phyloP scores from a whole-genome alignment of 2,113 vertebrate species.

The Oxygymnocypris stewartii region DNA sequence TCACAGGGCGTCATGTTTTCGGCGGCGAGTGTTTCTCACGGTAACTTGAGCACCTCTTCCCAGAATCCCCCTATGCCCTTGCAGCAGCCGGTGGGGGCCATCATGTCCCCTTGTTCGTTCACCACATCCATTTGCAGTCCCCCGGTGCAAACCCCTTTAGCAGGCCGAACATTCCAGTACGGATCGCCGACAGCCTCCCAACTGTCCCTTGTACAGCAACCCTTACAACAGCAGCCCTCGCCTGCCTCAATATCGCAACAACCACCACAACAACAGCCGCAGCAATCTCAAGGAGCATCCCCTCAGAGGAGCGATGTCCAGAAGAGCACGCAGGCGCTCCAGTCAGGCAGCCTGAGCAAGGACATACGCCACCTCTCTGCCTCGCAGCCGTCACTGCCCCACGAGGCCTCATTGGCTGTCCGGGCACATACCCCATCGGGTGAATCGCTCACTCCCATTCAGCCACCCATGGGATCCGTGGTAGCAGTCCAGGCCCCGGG shows the following conservation, averaged over 20 bases:
- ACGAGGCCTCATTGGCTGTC: conserved; percentile 84
- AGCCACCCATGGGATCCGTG: conserved; percentile 72
- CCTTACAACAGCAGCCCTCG: conserved; percentile 66
- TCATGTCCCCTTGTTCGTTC: conserved; percentile 92
- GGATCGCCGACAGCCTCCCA: conserved; percentile 89
- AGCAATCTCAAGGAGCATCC: conserved; percentile 73
- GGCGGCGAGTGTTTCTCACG: conserved; percentile 79
- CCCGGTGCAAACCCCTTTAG: conserved; percentile 88
- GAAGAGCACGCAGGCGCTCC: conserved; percentile 89
- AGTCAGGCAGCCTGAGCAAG: conserved; percentile 86
- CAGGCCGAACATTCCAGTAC: conserved; percentile 91
- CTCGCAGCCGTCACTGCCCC: conserved; percentile 96
- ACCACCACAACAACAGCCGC: conserved; percentile 66
- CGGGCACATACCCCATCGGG: conserved; percentile 87
- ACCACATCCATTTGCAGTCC: conserved; percentile 87
- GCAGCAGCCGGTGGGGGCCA: conserved; percentile 79
- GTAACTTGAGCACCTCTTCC: conserved; percentile 83
- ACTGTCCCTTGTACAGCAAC: conserved; percentile 87
- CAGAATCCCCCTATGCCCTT: conserved; percentile 80
- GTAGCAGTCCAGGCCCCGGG: conserved; percentile 69
- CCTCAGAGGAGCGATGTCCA: conserved; percentile 85
- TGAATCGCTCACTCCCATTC: conserved; percentile 88
- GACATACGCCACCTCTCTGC: conserved; percentile 95
- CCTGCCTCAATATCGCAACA: conserved; percentile 63
- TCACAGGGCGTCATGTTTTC: conserved; percentile 79